Base-by-base conservation (phyloP, 2,888 invertebrate genomes). In the Aleiodes leptofemur region DNA sequence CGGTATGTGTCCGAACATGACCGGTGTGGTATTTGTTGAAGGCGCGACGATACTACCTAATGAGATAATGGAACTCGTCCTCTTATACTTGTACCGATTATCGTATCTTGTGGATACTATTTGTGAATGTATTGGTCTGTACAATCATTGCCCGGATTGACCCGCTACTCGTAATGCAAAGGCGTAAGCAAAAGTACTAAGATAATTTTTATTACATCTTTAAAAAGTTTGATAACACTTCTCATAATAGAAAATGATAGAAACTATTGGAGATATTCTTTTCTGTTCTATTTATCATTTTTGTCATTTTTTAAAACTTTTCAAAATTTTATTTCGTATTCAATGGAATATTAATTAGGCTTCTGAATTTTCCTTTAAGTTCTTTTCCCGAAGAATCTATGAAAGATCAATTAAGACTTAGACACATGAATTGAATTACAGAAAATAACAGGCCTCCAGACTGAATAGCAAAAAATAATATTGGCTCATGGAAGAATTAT, bases 31-130 rank as follows among this genome's bases (percentile, higher is more conserved):
- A 61, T 61, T 61, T 43, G 61, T 31, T 61, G 61, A 61, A 16
- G 16, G 43, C 59, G 38, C 76, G 71, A 71, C 71, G 51, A 53
- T 57, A 70, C 64, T 74, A 70, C 53, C 72, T 81, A 80, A 83
- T 81, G 80, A 81, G 76, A 82, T 80, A 81, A 83, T 78, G 78
- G 73, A 16, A 73, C 74, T 59, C 70, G 56, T 51, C 73, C 53
- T 72, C 69, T 76, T 77, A 78, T 82, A 83, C 72, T 82, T 84
- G 83, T 84, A 82, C 74, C 64, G 74, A 66, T 73, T 56, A 69
- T 72, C 56, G 69, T 55, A 29, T 61, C 53, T 72, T 71, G 38
- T 34, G 55, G 48, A 57, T 56, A 34, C 13, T 13, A 50, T 56
- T 13, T 71, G 16, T 43, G 29, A 29, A 61, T 75, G 71, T 68